Conservation (phyloP, 2,797 vertebrate genomes). For the Poeciliopsis paucimaculata region DNA sequence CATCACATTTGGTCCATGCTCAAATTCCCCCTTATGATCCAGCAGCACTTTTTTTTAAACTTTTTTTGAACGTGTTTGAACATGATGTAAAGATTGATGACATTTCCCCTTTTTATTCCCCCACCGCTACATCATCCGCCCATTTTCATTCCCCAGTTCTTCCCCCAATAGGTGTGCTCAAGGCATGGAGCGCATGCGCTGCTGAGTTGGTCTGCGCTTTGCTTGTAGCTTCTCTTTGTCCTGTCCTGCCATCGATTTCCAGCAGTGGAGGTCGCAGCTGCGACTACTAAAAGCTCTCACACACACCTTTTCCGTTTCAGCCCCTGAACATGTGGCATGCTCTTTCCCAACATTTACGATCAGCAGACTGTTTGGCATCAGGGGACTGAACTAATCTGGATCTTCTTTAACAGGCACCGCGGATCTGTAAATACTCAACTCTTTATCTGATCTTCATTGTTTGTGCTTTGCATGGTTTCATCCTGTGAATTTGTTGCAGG, state of each 20-base stretch:
- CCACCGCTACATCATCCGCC: not conserved
- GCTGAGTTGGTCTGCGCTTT: conserved; percentile 79
- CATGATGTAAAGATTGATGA: conserved; percentile 19
- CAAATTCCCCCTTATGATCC: not conserved
- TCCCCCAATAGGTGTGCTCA: conserved; percentile 89
- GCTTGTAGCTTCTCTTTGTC: conserved; percentile 77
- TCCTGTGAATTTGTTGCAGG: conserved; percentile 67
- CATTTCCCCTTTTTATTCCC: conserved; percentile 35
- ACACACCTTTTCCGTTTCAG: conserved; percentile 64
- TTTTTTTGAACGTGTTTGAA: not conserved
- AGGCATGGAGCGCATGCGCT: conserved; percentile 98
- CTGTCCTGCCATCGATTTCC: conserved; percentile 65
- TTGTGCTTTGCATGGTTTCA: conserved; percentile 74
- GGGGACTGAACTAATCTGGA: conserved; percentile 63
- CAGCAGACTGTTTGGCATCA: conserved; percentile 53
- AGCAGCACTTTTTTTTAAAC: not conserved
- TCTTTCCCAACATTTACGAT: conserved; percentile 48
- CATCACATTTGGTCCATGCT: conserved; percentile 12
- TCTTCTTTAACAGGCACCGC: conserved; percentile 74
- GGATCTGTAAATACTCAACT: conserved; percentile 51
- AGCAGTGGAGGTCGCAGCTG: conserved; percentile 67
- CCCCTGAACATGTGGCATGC: conserved; percentile 69
- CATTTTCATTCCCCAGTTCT: conserved; percentile 65
- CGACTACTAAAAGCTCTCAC: conserved; percentile 50
- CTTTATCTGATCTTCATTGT: conserved; percentile 53